Evolutionary conservation across 2,797 vertebrate species (phyloP), one percentile per base, ranked within the genome.

Genomic region (Pangasius djambal): DNA sequence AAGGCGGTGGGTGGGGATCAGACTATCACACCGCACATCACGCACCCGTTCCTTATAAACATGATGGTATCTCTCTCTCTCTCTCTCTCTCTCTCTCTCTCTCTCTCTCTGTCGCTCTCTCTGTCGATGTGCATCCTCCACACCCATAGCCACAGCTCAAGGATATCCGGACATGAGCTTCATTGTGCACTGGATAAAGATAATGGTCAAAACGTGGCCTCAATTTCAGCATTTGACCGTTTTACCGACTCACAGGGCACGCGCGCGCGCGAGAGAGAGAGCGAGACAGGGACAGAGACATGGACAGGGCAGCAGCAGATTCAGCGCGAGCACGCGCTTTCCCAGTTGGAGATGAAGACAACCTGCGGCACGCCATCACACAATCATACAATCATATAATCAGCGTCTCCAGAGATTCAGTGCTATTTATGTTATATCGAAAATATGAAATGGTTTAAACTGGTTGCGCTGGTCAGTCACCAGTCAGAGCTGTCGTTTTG

Each of bases 91-190:
- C 69, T n/a, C 78, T 55, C 25, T 31, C 28, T 79, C 85, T 72
- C n/a, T 12, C 77, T 50, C 57, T 69, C 40, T 52, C 25, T 40
- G 3, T 40, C 3, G 3, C 40, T 40, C 40, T 40, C 6, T 57
- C 78, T 50, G 40, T 61, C 22, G 52, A 65, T 57, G 48, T 65
- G 40, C 82, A 83, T 37, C 83, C 88, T 90, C 89, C 90, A 91
- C 92, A 89, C 91, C 89, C 83, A 86, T 69, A 83, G n/a, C 83
- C 84, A 69, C 59, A 63, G 86, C 63, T 52, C 67, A 87, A 88
- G 86, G 85, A 85, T 72, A 74, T 40, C 69, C 31, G 10, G 12
- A 75, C 52, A 40, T 55, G 28, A 50, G 83, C 40, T 52, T 86
- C 70, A 75, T 75, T 75, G 70, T 55, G 59, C 40, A 74, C 16